A percentile compares a stretch with the other conserved stretches of the same genome.
These are phyloP conservation scores for Epinephelus moara DNA, from an alignment of 2,113 vertebrate genomes.

Conservation along the genomic window DNA sequence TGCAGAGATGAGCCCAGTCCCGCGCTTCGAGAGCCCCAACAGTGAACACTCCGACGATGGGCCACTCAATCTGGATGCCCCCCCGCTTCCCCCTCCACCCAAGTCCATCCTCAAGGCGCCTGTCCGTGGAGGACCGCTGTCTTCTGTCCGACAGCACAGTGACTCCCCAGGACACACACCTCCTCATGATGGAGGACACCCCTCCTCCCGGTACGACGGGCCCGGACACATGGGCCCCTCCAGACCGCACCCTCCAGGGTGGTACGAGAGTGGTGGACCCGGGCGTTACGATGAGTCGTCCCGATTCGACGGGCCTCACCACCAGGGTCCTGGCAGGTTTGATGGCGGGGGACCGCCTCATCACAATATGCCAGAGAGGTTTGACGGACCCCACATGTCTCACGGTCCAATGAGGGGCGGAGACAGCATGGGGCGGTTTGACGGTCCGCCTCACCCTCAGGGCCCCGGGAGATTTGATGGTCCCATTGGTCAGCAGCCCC, in stretches of 20 bases:
- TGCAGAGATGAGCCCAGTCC: slow-evolving; percentile 73
- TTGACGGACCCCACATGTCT: slow-evolving; percentile 81
- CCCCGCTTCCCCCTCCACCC: slow-evolving; percentile 4
- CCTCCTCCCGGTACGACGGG: slow-evolving; percentile 71
- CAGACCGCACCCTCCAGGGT: slow-evolving; percentile 68
- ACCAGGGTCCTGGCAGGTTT: slow-evolving; percentile 72
- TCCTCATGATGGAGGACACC: slow-evolving; percentile 69
- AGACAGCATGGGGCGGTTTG: slow-evolving; percentile 82
- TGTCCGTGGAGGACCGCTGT: background rate
- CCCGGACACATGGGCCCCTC: slow-evolving; percentile 60
- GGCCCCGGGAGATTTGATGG: slow-evolving; percentile 85
- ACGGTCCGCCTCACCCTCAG: slow-evolving; percentile 70
- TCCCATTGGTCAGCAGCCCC: slow-evolving; percentile 83
- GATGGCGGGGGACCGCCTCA: slow-evolving; percentile 57
- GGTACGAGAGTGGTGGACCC: slow-evolving; percentile 86
- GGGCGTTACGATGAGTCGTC: slow-evolving; percentile 57
- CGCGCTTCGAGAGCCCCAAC: slow-evolving; percentile 85
- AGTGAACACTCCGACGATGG: slow-evolving; percentile 82
- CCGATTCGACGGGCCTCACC: slow-evolving; percentile 65
- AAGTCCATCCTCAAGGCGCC: slow-evolving; percentile 62
- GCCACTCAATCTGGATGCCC: slow-evolving; percentile 59
- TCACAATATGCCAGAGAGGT: slow-evolving; percentile 77
- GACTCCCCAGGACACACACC: slow-evolving; percentile 81
- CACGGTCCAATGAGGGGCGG: slow-evolving; percentile 79
- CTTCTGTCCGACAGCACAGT: slow-evolving; percentile 45